These are phyloP conservation scores for Bombus terrestris DNA, from an alignment of 1,140 invertebrate species.

Conservation along the genomic window DNA sequence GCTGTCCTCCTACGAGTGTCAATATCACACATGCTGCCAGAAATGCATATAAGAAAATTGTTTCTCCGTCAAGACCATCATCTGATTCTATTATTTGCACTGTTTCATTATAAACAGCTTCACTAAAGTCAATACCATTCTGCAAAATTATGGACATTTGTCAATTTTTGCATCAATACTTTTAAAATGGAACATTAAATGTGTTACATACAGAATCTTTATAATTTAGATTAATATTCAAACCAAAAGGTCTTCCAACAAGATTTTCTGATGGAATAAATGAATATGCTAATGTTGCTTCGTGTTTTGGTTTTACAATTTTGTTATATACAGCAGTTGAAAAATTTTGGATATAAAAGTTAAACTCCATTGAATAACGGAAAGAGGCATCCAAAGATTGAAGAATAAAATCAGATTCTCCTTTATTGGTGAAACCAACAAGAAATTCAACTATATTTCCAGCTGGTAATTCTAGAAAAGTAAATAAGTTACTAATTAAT, in stretches of 20 bases:
- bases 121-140: constrained; percentile 89
- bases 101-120: constrained; percentile 99
- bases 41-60: constrained; percentile 98
- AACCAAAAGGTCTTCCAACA: constrained; percentile 96
- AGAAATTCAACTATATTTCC: constrained; percentile 97
- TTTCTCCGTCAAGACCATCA: constrained; percentile 98
- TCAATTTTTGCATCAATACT: constrained; percentile 25
- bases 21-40: constrained; percentile 94
- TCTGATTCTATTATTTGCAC: constrained; percentile 98
- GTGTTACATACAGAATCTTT: constrained; percentile 89
- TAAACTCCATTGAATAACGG: constrained; percentile 99
- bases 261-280: constrained; percentile 98
- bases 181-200: background rate
- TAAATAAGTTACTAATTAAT: constrained; percentile 48
- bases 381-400: constrained; percentile 98
- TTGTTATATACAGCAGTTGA: constrained; percentile 94
- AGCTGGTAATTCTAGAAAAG: constrained; percentile 92
- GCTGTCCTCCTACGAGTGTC: constrained; percentile 94
- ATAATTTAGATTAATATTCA: constrained; percentile 97
- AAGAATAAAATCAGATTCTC: constrained; percentile 93
- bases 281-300: constrained; percentile 97
- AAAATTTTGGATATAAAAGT: constrained; percentile 99
- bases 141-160: constrained; percentile 75
- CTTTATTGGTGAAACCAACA: constrained; percentile 98
- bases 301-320: constrained; percentile 94